Conservation (phyloP, 2,113 vertebrate genomes). For the Rostratula benghalensis region DNA sequence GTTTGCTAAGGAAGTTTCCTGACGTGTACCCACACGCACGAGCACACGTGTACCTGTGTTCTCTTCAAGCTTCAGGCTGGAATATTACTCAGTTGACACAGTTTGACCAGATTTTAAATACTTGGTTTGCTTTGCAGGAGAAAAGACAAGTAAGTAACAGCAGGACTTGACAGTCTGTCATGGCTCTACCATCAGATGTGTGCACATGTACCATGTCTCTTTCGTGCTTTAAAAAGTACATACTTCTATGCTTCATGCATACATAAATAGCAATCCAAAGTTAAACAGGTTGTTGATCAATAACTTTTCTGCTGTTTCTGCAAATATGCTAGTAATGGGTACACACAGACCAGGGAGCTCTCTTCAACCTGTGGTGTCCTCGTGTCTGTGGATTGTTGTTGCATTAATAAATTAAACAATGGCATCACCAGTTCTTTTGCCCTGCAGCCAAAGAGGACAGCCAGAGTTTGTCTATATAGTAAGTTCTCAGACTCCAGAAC, state of each 20-base stretch:
- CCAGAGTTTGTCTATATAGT: background rate
- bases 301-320: background rate
- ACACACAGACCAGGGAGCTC: background rate
- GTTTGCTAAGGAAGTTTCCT: background rate
- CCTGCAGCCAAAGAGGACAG: background rate
- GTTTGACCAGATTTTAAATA: background rate
- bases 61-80: background rate
- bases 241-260: background rate
- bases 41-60: background rate
- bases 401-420: background rate
- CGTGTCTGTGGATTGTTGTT: background rate
- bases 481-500: background rate
- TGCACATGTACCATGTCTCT: background rate
- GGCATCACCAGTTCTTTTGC: background rate
- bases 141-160: background rate
- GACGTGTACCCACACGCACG: rapidly evolving
- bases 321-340: background rate
- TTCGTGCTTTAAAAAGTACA: background rate
- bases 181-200: background rate
- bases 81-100: background rate
- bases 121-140: background rate
- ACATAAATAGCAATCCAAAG: background rate
- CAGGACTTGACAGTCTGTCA: background rate
- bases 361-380: background rate
- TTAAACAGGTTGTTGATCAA: background rate